Evolutionary conservation across 2,797 vertebrate species (phyloP).

Genomic region (Peromyscus aztecus): DNA sequence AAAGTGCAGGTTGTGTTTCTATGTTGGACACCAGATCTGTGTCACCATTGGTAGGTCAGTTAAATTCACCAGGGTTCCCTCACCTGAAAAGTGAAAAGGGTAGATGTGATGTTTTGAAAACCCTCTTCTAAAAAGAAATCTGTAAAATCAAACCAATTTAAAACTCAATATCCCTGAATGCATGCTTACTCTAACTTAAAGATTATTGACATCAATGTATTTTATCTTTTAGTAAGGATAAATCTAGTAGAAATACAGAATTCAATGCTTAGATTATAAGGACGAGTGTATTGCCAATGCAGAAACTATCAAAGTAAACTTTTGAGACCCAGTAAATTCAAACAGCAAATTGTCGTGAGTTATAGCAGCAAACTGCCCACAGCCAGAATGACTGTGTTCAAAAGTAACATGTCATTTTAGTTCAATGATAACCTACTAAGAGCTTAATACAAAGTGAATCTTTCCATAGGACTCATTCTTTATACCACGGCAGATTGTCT

Average conservation of each 20-base stretch:
- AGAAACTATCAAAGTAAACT: background rate
- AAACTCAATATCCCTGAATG: background rate
- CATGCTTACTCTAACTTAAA: background rate
- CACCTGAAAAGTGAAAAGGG: slow-evolving; percentile 38
- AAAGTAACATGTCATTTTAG: slow-evolving; percentile 20
- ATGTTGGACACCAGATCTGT: background rate
- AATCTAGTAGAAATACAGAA: background rate
- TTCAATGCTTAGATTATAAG: background rate
- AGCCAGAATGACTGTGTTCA: background rate
- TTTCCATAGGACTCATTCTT: background rate
- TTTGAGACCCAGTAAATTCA: slow-evolving; percentile 28
- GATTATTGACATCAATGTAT: background rate
- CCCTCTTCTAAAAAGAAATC: slow-evolving; percentile 13
- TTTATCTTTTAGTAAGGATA: slow-evolving; percentile 28
- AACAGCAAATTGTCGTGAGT: background rate
- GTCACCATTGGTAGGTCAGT: background rate
- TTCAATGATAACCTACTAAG: background rate
- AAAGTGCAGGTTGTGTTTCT: slow-evolving; percentile 5
- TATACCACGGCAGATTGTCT: background rate
- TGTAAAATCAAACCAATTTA: slow-evolving; percentile 13
- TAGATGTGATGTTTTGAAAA: background rate
- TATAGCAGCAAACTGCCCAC: background rate
- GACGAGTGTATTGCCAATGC: background rate
- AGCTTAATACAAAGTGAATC: background rate
- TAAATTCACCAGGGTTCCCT: background rate